Conservation (phyloP, 1,140 invertebrate species). For the Neodiprion pinetum region DNA sequence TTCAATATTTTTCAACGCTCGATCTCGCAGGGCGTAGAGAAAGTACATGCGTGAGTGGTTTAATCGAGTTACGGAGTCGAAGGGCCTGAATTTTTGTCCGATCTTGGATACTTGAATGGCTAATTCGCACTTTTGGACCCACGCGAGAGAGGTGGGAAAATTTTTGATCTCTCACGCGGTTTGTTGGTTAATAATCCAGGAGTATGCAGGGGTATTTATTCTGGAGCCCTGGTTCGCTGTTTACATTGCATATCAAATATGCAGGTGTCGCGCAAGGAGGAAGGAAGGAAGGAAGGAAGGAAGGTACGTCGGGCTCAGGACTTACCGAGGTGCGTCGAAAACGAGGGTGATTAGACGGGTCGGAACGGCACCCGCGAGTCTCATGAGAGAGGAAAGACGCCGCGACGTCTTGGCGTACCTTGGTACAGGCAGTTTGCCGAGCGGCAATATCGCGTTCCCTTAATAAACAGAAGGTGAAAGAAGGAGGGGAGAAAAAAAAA, state of each 20-base stretch:
- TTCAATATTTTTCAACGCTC: not conserved
- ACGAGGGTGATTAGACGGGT: not conserved
- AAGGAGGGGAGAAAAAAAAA: too few species aligned
- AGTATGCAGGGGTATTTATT: not conserved
- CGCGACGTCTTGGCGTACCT: too few species aligned
- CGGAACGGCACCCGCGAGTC: not conserved
- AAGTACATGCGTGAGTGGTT: too few species aligned
- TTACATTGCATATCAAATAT: slow-evolving; percentile 3
- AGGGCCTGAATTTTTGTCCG: too few species aligned
- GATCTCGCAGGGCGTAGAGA: not conserved
- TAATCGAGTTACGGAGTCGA: too few species aligned
- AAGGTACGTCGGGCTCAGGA: not conserved
- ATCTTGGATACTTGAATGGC: too few species aligned
- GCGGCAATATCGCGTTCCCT: not conserved
- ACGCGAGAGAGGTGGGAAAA: not conserved
- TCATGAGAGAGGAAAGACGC: not conserved
- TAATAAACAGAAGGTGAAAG: too few species aligned
- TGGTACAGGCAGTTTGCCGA: not conserved
- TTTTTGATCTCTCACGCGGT: not conserved
- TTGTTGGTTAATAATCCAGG: not conserved
- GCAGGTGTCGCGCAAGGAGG: not conserved
- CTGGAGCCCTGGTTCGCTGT: not conserved
- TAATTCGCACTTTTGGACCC: too few species aligned
- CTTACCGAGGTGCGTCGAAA: not conserved
- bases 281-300: not conserved